Conservation (phyloP, 2,113 vertebrate genomes). For the Corythornis cristatus region DNA sequence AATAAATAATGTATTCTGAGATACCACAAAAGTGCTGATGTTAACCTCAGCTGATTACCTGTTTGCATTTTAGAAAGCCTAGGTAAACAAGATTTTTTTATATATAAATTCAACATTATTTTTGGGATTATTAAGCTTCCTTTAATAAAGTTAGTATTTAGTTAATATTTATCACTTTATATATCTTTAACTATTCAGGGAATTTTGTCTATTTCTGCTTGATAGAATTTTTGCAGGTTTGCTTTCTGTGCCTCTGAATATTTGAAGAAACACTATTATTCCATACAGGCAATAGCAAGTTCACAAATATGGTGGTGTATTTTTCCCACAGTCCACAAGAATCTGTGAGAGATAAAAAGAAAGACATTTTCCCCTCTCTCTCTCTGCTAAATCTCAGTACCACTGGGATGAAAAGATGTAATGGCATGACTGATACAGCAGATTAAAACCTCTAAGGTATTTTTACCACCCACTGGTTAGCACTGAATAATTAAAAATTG, state of each 20-base stretch:
- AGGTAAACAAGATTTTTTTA: background rate
- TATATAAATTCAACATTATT: background rate
- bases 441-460: background rate
- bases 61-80: background rate
- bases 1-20: background rate
- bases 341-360: background rate
- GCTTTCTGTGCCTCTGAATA: background rate
- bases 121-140: background rate
- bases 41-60: background rate
- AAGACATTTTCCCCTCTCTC: rapidly evolving
- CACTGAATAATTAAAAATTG: background rate
- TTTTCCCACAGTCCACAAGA: background rate
- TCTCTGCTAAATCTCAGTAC: background rate
- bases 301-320: background rate
- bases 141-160: background rate
- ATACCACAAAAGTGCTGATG: background rate
- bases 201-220: background rate
- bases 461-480: background rate
- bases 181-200: background rate
- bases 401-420: background rate
- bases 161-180: background rate
- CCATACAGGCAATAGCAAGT: background rate
- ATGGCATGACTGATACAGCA: background rate
- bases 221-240: background rate
- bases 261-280: background rate